Evolutionary conservation across 1,140 invertebrate species (phyloP), one percentile per base, ranked within the genome.

Genomic region (Drosophila yakuba): DNA sequence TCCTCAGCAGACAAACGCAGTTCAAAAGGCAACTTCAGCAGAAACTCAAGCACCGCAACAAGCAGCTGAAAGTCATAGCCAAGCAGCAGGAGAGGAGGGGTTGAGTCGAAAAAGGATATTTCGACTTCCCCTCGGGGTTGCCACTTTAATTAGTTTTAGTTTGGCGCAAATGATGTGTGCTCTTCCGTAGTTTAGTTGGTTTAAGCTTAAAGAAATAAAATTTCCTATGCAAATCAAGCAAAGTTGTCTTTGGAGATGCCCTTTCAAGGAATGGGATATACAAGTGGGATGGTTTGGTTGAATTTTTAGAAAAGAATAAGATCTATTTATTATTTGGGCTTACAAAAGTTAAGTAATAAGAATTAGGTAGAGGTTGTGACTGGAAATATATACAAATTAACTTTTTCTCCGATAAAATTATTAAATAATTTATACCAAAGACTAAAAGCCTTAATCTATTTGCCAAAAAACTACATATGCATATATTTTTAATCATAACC

Each of bases 201-300:
- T 54, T 64, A 28, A 64, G 48, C 43, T 50, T 38, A 72, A 56
- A 60, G 74, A 85, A 85, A 85, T 84, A 61, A 41, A 80, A 80
- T 80, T 84, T 85, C 78, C 39, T 35, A 64, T 64, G 54, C 44
- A 78, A 78, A 73, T 45, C 51, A 28, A 66, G 45, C 50, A 25
- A 54, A 38, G 35, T 35, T 75, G 32, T 74, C 14, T 75, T 56
- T 44, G 17, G 15, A 20, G 12, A 39, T 43, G 48, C 55, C 45
- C 54, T 52, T 5, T 35, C 2, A 32, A 32, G 10, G 10, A 10
- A 3, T 10, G 8, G 32, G 32, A 10, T 32, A 3, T 15, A 20
- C 14, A 4, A 35, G 11, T 7, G 7, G 1, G 2, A 1, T 5
- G 54, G 8, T 39, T 14, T 1, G 4, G 15, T 45, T 11, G 3